phyloP scores from a whole-genome alignment of 1,140 invertebrate genomes.

The Chrysopa pallens region DNA sequence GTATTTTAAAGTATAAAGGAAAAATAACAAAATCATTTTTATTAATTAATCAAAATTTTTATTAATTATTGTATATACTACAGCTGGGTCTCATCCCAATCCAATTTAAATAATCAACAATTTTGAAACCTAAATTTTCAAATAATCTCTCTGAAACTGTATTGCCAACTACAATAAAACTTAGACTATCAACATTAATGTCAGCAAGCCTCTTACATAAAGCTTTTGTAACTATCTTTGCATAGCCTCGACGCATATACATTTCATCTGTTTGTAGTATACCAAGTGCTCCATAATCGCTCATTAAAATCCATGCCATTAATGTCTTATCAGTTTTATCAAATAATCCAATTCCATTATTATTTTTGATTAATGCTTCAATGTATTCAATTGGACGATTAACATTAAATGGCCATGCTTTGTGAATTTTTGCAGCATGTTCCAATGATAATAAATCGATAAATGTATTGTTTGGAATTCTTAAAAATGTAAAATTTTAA shows the following conservation, averaged over 20 bases:
- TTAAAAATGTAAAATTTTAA: conserved; percentile 8
- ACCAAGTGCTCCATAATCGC: conserved; percentile 19
- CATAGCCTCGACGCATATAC: conserved; percentile 19
- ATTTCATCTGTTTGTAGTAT: conserved; percentile 18
- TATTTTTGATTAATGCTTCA: conserved; percentile 9
- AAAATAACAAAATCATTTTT: too few relatives aligned
- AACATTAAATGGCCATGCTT: conserved; percentile 14
- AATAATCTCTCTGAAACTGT: conserved; percentile 15
- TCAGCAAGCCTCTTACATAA: conserved; percentile 15
- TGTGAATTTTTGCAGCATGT: conserved; percentile 9
- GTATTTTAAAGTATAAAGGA: too few relatives aligned
- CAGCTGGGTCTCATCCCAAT: too few relatives aligned
- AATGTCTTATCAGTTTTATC: conserved; percentile 10
- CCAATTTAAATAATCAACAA: neutral
- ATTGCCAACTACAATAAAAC: conserved; percentile 15
- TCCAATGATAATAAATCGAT: conserved; percentile 10
- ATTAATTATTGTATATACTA: too few relatives aligned
- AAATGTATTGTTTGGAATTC: conserved; percentile 14
- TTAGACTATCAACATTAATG: conserved; percentile 19
- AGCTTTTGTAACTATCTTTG: conserved; percentile 15
- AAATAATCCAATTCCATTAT: conserved; percentile 16
- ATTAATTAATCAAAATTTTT: too few relatives aligned
- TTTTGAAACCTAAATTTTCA: conserved; percentile 18
- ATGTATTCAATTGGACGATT: conserved; percentile 13
- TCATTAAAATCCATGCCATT: conserved; percentile 16